Conservation (phyloP, 2,113 vertebrate genomes). For the Peromyscus polionotus region DNA sequence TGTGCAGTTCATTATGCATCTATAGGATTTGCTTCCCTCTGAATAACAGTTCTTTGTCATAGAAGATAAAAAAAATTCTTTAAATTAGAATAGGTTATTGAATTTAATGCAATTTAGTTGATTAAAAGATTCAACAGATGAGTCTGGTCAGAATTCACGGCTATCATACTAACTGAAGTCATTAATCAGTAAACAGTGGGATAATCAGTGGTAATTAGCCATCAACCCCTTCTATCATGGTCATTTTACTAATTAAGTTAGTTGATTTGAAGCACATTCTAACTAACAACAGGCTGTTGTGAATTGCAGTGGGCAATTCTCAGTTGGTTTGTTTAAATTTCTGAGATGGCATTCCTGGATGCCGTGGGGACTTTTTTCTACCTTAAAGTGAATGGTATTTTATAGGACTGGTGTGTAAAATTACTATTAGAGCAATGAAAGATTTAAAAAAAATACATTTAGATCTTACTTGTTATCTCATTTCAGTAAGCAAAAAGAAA, state of each 20-base stretch:
- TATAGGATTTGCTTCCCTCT: not conserved
- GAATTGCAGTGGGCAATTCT: not conserved
- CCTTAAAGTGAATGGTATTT: not conserved
- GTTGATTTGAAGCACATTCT: constrained; percentile 50
- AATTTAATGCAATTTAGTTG: constrained; percentile 45
- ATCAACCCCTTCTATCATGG: constrained; percentile 23
- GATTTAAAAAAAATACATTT: not conserved
- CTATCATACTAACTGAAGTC: constrained; percentile 2
- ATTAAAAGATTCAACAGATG: constrained; percentile 60
- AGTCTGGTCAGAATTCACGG: constrained; percentile 51
- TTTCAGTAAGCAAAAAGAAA: constrained; percentile 28
- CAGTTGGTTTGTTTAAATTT: constrained; percentile 51
- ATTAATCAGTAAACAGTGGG: constrained; percentile 48
- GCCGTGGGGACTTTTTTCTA: not conserved
- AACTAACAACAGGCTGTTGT: not conserved
- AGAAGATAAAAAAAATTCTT: constrained; percentile 19
- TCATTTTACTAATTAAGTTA: constrained; percentile 68
- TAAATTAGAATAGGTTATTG: constrained; percentile 41
- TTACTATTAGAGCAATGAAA: not conserved
- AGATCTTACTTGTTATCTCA: not conserved
- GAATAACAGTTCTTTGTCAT: constrained; percentile 23
- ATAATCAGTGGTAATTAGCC: constrained; percentile 66
- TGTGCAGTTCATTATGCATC: not conserved
- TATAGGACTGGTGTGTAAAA: not conserved
- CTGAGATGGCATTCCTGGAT: not conserved